Base-by-base conservation (phyloP, 2,888 invertebrate genomes). In the Orthosia gothica region DNA sequence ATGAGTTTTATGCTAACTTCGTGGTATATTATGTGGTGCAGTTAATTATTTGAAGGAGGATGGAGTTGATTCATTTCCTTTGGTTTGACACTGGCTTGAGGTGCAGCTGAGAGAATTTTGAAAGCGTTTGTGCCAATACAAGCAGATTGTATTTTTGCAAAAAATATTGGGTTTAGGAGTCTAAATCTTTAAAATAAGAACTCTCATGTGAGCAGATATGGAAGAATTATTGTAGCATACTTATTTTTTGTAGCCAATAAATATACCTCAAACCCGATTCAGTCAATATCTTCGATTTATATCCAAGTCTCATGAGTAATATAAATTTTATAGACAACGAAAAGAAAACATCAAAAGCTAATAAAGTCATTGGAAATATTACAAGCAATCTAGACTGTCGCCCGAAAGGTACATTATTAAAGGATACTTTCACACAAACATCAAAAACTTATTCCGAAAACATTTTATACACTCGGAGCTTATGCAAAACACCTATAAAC, bases 401-500 rank as follows among this genome's bases (percentile, higher is more conserved):
- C 40, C 64, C 62, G 64, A 82, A 76, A 72, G 59, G 66, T 69
- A 64, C 63, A 78, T 84, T 73, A 85, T 78, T 78, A 82, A 86
- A 81, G 55, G 75, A 78, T 82, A 87, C 80, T 85, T 83, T 86
- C 81, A 77, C 82, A 76, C 84, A 84, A 82, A 82, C 84, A 88
- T 88, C 82, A 84, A 91, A 91, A 91, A 90, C 90, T 91, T 91
- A 90, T 90, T 90, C 87, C 82, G 81, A 90, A 90, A 90, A 90
- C 90, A 91, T 91, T 92, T 91, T 90, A 92, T 91, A 91, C 89
- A 88, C 86, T 89, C 88, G 87, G 86, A 89, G 92, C 93, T 94
- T 94, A 94, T 93, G 93, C 93, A 93, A 94, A 95, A 92, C 89
- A 91, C 91, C 93, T 91, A 94, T 95, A 94, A 94, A 93, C 92